phyloP scores from a whole-genome alignment of 1,140 invertebrate species.

The Euwallacea similis region DNA sequence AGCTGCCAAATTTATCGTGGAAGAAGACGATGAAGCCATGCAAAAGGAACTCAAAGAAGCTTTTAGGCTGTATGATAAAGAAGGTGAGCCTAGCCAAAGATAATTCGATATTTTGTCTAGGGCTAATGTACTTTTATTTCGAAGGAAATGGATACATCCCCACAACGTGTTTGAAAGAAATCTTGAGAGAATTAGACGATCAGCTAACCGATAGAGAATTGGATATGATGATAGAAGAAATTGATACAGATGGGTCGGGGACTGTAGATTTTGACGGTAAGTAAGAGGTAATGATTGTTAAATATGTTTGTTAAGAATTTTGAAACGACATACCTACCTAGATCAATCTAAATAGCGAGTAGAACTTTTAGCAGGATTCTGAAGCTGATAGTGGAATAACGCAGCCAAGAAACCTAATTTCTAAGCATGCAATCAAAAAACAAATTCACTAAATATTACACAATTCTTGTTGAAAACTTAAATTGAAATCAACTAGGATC shows the following conservation, averaged over 20 bases:
- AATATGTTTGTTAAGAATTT: too few species aligned
- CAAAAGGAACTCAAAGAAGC: constrained; percentile 91
- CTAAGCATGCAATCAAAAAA: too few species aligned
- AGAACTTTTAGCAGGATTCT: not conserved
- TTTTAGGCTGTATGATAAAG: constrained; percentile 77
- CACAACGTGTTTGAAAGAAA: constrained; percentile 87
- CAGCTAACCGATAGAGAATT: constrained; percentile 89
- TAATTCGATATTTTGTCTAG: not conserved
- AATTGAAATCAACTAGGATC: too few species aligned
- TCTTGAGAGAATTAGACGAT: constrained; percentile 88
- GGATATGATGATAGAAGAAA: constrained; percentile 95
- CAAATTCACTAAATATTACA: too few species aligned
- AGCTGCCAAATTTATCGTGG: constrained; percentile 91
- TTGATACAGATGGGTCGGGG: constrained; percentile 91
- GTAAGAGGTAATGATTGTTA: not conserved
- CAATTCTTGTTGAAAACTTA: too few species aligned
- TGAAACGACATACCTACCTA: too few species aligned
- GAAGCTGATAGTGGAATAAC: constrained; percentile 7
- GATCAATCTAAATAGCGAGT: not conserved
- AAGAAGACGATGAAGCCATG: constrained; percentile 91
- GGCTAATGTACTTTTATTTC: not conserved
- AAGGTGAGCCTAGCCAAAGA: constrained; percentile 56
- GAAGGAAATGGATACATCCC: constrained; percentile 93
- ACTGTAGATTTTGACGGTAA: constrained; percentile 80
- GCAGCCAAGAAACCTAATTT: too few species aligned